Percentiles rank a stretch among this genome's conserved stretches.
Conservation (phyloP, 2,113 vertebrate genomes). For the Cephalopholis sonnerati region DNA sequence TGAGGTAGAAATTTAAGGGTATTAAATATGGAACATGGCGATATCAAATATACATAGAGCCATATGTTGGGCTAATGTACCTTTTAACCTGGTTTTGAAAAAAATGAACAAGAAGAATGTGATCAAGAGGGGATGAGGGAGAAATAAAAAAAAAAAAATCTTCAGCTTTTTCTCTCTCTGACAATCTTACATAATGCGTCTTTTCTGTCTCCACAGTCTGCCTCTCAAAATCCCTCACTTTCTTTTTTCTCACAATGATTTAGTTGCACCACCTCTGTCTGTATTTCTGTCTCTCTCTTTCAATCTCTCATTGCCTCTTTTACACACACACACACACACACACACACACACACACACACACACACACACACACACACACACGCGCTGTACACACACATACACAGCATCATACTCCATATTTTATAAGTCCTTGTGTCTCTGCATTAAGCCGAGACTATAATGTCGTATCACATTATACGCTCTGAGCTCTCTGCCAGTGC, state of each 20-base stretch:
- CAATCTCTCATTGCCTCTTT: conserved; percentile 31
- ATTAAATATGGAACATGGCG: conserved; percentile 72
- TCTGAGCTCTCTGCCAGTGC: conserved; percentile 49
- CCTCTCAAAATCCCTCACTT: neutral
- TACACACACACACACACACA: conserved; percentile 20
- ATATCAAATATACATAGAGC: conserved; percentile 76
- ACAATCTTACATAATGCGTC: neutral
- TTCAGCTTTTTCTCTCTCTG: neutral
- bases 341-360: conserved; percentile 29
- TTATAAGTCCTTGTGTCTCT: conserved; percentile 79
- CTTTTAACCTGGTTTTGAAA: conserved; percentile 59
- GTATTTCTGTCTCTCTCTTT: conserved; percentile 33
- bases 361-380: conserved; percentile 12
- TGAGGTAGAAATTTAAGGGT: conserved; percentile 58
- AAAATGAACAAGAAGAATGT: neutral
- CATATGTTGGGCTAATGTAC: conserved; percentile 67
- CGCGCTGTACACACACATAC: conserved; percentile 23
- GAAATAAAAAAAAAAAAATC: conserved; percentile 19
- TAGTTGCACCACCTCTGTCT: conserved; percentile 28
- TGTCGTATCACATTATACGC: conserved; percentile 83
- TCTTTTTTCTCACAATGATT: conserved; percentile 28
- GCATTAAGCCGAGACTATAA: conserved; percentile 79
- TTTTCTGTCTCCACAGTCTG: conserved; percentile 1
- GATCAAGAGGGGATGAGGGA: neutral
- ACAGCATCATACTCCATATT: conserved; percentile 75